Conservation (phyloP, 2,797 vertebrate genomes). For the Hapalemur alaotrensis region DNA sequence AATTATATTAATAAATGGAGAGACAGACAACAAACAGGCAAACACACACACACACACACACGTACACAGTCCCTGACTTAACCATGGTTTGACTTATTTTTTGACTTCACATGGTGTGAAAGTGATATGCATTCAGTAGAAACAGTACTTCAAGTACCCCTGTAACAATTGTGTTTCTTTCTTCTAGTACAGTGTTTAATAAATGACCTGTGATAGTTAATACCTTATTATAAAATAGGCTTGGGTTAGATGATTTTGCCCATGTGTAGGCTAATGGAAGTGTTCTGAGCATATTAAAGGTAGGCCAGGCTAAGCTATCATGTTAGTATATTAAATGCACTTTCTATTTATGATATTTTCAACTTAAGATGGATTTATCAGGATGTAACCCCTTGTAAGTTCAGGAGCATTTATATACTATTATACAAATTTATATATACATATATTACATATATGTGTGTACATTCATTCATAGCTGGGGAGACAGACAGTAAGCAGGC, state of each 20-base stretch:
- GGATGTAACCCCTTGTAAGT: neutral
- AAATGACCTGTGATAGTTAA: neutral
- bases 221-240: neutral
- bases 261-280: neutral
- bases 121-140: neutral
- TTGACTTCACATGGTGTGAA: no score
- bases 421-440: neutral
- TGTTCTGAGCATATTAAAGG: neutral
- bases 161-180: neutral
- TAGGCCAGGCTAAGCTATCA: neutral
- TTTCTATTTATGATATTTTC: neutral
- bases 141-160: neutral
- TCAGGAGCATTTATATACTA: neutral
- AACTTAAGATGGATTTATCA: neutral
- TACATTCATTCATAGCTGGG: neutral
- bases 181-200: neutral
- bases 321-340: neutral
- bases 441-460: neutral
- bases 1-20: neutral
- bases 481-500: neutral
- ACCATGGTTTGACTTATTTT: neutral
- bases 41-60: accelerated
- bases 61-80: neutral
- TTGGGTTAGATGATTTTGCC: neutral
- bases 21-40: neutral